phyloP scores from a whole-genome alignment of 2,113 vertebrate species.

The Oreochromis aureus region DNA sequence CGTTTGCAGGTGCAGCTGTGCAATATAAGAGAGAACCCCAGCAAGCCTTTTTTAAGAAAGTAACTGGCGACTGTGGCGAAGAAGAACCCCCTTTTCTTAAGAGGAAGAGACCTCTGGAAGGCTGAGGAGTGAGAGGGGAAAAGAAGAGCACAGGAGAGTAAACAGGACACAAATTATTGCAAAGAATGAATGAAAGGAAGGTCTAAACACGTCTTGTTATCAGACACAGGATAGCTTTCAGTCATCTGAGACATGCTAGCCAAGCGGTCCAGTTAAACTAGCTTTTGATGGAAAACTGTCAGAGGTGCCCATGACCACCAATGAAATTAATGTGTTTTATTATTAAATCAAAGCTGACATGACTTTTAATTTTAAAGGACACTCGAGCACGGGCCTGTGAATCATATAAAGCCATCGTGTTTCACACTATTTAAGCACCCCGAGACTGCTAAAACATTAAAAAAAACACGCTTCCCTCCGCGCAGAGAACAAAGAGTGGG shows the following conservation, averaged over 20 bases:
- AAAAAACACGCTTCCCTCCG: not conserved
- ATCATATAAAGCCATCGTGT: not conserved
- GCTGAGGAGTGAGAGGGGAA: not conserved
- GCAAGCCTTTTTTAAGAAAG: not conserved
- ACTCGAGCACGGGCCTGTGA: not conserved
- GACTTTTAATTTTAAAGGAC: not conserved
- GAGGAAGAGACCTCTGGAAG: not conserved
- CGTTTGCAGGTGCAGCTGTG: not conserved
- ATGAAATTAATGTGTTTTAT: not conserved
- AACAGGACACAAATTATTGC: accelerated
- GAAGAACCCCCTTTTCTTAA: not conserved
- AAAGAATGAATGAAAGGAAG: not conserved
- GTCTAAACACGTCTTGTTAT: not conserved
- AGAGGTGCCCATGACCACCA: not conserved
- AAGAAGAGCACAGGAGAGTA: not conserved
- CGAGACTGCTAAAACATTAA: not conserved
- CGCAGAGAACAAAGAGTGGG: conserved; percentile 36
- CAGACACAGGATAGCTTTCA: not conserved
- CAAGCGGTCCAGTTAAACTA: not conserved
- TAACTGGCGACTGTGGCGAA: not conserved
- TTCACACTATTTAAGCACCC: not conserved
- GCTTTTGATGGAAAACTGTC: not conserved
- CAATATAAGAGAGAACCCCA: not conserved
- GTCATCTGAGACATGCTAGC: not conserved
- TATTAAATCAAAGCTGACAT: not conserved